Conservation (phyloP, 2,113 vertebrate genomes). For the Otis tarda region DNA sequence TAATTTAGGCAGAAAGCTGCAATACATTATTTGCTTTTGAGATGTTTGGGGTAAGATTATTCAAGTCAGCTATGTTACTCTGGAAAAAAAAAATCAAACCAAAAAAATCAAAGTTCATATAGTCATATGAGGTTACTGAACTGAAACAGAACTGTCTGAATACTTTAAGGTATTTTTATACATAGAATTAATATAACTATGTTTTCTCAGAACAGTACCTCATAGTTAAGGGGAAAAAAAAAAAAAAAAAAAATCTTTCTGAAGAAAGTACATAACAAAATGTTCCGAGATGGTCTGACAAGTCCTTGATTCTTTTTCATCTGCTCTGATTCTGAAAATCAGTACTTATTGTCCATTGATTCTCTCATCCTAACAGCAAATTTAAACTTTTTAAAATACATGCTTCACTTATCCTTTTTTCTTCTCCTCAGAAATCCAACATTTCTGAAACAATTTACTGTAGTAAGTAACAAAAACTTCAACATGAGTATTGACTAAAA, state of each 20-base stretch:
- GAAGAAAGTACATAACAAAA: neutral
- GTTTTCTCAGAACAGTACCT: neutral
- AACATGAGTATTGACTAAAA: neutral
- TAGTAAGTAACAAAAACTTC: neutral
- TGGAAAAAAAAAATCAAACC: neutral
- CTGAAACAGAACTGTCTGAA: conserved; percentile 17
- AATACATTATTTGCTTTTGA: neutral
- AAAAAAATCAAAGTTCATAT: neutral
- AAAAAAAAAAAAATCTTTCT: neutral
- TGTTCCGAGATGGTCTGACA: neutral
- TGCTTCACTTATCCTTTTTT: neutral
- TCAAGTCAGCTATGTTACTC: neutral
- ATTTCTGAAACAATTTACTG: neutral
- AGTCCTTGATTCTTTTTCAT: neutral
- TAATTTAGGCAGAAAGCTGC: neutral
- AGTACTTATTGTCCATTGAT: neutral
- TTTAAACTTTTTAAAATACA: neutral
- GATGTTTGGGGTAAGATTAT: neutral
- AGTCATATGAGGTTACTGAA: neutral
- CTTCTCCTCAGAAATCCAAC: neutral
- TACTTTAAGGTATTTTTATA: neutral
- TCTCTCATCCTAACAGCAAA: neutral
- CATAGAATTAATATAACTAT: neutral
- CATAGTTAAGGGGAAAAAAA: neutral
- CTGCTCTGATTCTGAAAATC: neutral